Evolutionary conservation across 1,140 invertebrate species (phyloP).

Genomic region (Leguminivora glycinivorella): DNA sequence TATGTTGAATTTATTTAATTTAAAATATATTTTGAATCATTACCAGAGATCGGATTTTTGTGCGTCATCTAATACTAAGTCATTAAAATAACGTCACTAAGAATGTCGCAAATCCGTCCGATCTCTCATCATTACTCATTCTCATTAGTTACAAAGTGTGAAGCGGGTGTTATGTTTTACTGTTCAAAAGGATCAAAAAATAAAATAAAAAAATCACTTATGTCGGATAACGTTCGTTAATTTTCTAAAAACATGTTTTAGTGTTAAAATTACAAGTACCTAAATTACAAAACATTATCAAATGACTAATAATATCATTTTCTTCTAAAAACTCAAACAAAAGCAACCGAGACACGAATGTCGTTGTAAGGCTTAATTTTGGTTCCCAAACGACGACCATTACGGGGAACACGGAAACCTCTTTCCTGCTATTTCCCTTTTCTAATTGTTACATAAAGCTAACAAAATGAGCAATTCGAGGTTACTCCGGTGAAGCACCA

Average conservation of each 20-base stretch:
- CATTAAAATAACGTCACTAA: too few relatives aligned
- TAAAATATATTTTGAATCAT: too few relatives aligned
- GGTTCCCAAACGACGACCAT: constrained; percentile 37
- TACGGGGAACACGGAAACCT: constrained; percentile 36
- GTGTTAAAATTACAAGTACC: neutral
- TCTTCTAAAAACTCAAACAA: constrained; percentile 15
- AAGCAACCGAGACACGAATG: constrained; percentile 13
- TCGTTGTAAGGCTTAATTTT: constrained; percentile 39
- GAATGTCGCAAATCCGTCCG: too few relatives aligned
- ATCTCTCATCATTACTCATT: too few relatives aligned
- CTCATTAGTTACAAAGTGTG: too few relatives aligned
- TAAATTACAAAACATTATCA: neutral
- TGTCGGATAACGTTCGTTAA: neutral
- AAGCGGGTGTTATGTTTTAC: too few relatives aligned
- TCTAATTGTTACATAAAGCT: constrained; percentile 36
- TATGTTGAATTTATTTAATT: too few relatives aligned
- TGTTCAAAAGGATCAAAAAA: too few relatives aligned
- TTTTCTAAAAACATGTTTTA: neutral
- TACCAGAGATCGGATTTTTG: too few relatives aligned
- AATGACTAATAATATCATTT: neutral
- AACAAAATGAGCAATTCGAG: constrained; percentile 34
- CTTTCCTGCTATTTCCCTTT: constrained; percentile 38
- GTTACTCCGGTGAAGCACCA: constrained; percentile 23
- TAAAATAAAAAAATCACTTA: too few relatives aligned
- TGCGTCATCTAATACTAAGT: too few relatives aligned